Conservation (phyloP, 2,797 vertebrate species). For the Intellagama lesueurii region DNA sequence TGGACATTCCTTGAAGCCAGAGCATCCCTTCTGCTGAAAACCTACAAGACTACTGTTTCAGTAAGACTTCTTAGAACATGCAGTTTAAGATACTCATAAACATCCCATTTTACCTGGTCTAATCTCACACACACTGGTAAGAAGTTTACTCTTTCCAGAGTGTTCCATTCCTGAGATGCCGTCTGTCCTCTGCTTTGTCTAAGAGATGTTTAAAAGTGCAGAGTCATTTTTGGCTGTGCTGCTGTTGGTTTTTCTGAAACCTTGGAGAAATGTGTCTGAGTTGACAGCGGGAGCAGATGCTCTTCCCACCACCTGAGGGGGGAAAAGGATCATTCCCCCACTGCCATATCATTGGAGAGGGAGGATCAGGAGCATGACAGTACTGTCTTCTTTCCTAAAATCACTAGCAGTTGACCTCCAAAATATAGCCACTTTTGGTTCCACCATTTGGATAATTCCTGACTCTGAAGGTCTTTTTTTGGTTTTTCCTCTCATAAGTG, state of each 20-base stretch:
- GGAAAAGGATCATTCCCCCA: too few relatives aligned
- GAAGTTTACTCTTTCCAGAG: background rate
- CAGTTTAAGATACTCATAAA: slow-evolving; percentile 37
- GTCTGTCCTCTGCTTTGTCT: background rate
- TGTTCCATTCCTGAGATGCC: background rate
- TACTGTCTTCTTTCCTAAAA: too few relatives aligned
- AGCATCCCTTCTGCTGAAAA: slow-evolving; percentile 93
- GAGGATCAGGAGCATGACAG: too few relatives aligned
- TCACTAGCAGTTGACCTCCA: too few relatives aligned
- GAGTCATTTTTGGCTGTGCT: background rate
- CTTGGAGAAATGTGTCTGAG: background rate
- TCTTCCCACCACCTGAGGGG: too few relatives aligned
- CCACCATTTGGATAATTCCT: too few relatives aligned
- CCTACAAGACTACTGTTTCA: slow-evolving; percentile 93
- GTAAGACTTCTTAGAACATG: slow-evolving; percentile 72
- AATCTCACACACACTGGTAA: background rate
- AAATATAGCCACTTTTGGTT: too few relatives aligned
- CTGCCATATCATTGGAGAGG: too few relatives aligned
- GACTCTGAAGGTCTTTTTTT: too few relatives aligned
- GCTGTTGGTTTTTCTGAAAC: background rate
- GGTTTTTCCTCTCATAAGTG: too few relatives aligned
- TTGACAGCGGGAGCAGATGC: background rate
- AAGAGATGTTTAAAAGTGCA: background rate
- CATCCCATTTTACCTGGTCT: slow-evolving; percentile 19
- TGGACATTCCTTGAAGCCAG: slow-evolving; percentile 98